A percentile compares a stretch with the other conserved stretches of the same genome.
Evolutionary conservation across 2,797 vertebrate species (phyloP).

Genomic region (Halcyon smyrnensis): DNA sequence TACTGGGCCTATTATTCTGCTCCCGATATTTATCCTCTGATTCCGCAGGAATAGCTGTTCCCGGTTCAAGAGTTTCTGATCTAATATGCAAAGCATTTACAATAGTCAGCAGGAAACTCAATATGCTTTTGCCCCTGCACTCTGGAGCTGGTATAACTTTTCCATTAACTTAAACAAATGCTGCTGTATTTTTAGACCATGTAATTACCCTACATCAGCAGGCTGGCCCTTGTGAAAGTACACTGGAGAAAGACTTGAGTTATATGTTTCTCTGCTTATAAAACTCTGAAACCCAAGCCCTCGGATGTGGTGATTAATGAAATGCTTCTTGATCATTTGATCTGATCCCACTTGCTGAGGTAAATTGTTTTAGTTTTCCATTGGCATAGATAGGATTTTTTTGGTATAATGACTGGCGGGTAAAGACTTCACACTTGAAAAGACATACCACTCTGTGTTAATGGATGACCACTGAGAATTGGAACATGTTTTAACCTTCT

Average conservation of each 20-base stretch:
- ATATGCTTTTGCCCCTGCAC: constrained; percentile 69
- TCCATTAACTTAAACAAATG: constrained; percentile 83
- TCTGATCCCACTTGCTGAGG: constrained; percentile 70
- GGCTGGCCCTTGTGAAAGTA: constrained; percentile 67
- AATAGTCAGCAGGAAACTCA: constrained; percentile 82
- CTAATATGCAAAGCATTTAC: constrained; percentile 74
- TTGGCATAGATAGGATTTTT: constrained; percentile 72
- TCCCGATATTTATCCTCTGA: constrained; percentile 51
- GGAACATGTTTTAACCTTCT: constrained; percentile 43
- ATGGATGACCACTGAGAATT: constrained; percentile 40
- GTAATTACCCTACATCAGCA: constrained; percentile 79
- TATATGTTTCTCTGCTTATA: constrained; percentile 70
- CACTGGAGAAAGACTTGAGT: constrained; percentile 65
- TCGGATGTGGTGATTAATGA: constrained; percentile 80
- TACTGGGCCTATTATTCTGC: constrained; percentile 60
- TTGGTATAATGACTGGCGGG: constrained; percentile 62
- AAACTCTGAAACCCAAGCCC: constrained; percentile 77
- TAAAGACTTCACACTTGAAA: constrained; percentile 71
- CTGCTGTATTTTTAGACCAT: constrained; percentile 83
- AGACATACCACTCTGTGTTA: constrained; percentile 53
- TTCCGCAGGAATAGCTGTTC: constrained; percentile 63
- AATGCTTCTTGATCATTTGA: constrained; percentile 75
- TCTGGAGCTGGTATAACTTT: constrained; percentile 72
- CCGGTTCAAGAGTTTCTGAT: constrained; percentile 61
- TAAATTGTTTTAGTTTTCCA: constrained; percentile 79